Evolutionary conservation across 2,888 invertebrate species (phyloP).

Genomic region (Diachrysia chrysitis): DNA sequence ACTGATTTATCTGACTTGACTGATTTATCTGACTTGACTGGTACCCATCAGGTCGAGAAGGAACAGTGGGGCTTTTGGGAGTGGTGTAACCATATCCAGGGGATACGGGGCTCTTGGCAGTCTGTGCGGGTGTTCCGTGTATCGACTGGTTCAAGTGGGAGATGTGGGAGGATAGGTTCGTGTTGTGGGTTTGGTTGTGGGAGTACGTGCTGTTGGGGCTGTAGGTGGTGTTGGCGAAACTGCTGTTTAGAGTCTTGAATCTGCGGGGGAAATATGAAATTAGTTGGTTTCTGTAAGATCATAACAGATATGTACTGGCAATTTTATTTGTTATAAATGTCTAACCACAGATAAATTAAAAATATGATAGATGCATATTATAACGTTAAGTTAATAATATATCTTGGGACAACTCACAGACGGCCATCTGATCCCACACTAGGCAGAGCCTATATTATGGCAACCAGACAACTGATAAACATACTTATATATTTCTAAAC

Average conservation of each 20-base stretch:
- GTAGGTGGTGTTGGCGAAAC: slow-evolving; percentile 84
- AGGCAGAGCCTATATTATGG: too few species aligned
- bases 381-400: too few species aligned
- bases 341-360: too few species aligned
- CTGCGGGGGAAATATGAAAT: slow-evolving; percentile 28
- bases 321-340: too few species aligned
- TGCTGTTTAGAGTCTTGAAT: slow-evolving; percentile 80
- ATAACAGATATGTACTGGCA: too few species aligned
- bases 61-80: slow-evolving; percentile 50
- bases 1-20: slow-evolving; percentile 47
- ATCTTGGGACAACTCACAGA: too few species aligned
- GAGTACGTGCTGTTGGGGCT: slow-evolving; percentile 80
- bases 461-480: too few species aligned
- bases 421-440: too few species aligned
- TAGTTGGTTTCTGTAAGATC: too few species aligned
- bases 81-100: slow-evolving; percentile 52
- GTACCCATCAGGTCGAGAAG: slow-evolving; percentile 28
- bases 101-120: slow-evolving; percentile 47
- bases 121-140: slow-evolving; percentile 64
- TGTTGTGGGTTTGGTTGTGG: slow-evolving; percentile 35
- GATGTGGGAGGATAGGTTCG: slow-evolving; percentile 64
- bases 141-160: slow-evolving; percentile 76
- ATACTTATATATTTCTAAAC: too few species aligned
- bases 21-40: slow-evolving; percentile 38
- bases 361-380: too few species aligned